Evolutionary conservation across 2,888 invertebrate genomes (phyloP), one percentile per base, ranked within the genome.

Genomic region (Xanthorhoe spadicearia): DNA sequence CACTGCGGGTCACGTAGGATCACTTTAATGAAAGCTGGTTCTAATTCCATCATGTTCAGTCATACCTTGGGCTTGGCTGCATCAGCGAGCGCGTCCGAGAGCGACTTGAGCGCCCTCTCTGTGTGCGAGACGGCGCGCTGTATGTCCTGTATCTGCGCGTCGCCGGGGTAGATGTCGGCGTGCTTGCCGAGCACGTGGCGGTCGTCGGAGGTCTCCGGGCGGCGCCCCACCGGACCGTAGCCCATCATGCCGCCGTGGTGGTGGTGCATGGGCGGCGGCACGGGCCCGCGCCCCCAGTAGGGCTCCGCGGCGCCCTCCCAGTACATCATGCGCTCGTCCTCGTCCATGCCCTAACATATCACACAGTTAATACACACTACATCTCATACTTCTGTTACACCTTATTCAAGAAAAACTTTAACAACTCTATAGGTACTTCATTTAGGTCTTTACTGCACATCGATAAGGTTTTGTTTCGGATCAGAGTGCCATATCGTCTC

Each of bases 171-270:
- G 78, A 99, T 98, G 72, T 97, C 97, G 0, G 97, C 96, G 89
- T 99, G 99, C 79, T 97, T 97, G 58, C 97, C 96, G 86, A 98
- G 95, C 65, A 99, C 98, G 92, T 99, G 99, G 9, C 98, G 96
- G 92, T 99, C 99, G 90, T 99, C 99, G 17, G 96, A 96, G n/a
- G 98, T 97, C 88, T 99, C 98, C 0, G 97, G 96, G 57, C 98
- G 95, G 19, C 98, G 95, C 54, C 95, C 95, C 76, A 90, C 93
- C 43, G 94, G 94, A 13, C 86, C 87, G 83, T 83, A 86, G 61
- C 79, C 80, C 85, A 81, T 76, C 86, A 83, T 81, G 62, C 68
- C 70, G 19, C 56, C 51, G 66, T 85, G 92, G 70, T 87, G 92
- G 66, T 88, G 90, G 71, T 86, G 89, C 76, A 79, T 74, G 63